Percentiles rank a stretch among this genome's conserved stretches.
phyloP scores from a whole-genome alignment of 2,888 invertebrate genomes.

The Yponomeuta sedellus region DNA sequence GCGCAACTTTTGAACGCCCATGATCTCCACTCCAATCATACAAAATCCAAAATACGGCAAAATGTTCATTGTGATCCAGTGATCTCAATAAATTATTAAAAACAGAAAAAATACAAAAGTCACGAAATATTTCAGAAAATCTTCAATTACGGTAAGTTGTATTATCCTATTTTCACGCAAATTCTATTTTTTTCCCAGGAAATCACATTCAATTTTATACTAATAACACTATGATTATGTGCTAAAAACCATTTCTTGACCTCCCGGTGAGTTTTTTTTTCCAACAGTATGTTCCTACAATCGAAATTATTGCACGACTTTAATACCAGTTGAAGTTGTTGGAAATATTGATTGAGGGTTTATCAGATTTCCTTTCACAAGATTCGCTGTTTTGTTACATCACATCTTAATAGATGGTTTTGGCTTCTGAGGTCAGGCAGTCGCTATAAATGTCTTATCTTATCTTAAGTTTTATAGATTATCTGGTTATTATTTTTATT shows the following conservation, averaged over 20 bases:
- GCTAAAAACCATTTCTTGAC: too few relatives aligned
- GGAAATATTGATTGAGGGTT: background rate
- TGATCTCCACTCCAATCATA: background rate
- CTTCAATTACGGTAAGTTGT: background rate
- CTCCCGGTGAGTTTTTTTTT: too few relatives aligned
- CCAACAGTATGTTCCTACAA: too few relatives aligned
- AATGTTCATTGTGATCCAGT: background rate
- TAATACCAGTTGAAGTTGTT: background rate
- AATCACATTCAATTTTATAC: background rate
- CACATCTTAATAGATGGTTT: background rate
- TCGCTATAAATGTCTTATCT: background rate
- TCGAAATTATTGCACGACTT: background rate
- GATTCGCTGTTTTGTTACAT: background rate
- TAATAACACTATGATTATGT: background rate
- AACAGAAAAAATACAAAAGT: background rate
- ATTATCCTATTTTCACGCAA: background rate
- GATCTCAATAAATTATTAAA: background rate
- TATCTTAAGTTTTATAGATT: too few relatives aligned
- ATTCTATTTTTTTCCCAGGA: background rate
- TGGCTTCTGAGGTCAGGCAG: background rate
- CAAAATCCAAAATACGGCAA: background rate
- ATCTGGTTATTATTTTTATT: too few relatives aligned
- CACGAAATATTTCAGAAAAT: background rate
- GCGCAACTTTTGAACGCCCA: slow-evolving; percentile 68
- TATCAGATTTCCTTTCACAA: background rate